Percentiles rank a stretch among this genome's conserved stretches.
phyloP scores from a whole-genome alignment of 2,888 invertebrate species.

The Sturmia bella region DNA sequence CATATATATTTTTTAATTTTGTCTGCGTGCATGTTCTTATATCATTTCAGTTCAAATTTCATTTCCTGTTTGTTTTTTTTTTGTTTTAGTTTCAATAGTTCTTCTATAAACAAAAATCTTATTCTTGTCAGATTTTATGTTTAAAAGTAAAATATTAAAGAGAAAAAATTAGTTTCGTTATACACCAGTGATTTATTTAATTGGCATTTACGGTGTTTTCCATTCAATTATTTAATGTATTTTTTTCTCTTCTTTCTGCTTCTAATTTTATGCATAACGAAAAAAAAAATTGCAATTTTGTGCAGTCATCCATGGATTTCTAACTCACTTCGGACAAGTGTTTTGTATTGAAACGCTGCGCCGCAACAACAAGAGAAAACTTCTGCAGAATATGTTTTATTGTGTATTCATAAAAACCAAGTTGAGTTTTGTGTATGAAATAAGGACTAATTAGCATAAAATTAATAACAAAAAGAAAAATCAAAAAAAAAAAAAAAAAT shows the following conservation, averaged over 20 bases:
- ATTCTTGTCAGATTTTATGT: conserved; percentile 12
- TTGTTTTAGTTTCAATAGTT: neutral
- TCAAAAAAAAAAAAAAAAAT: neutral
- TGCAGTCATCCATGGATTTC: conserved; percentile 63
- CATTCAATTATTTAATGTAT: conserved; percentile 41
- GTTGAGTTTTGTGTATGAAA: neutral
- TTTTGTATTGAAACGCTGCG: neutral
- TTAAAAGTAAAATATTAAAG: conserved; percentile 24
- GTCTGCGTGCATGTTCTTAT: neutral
- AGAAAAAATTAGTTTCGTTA: conserved; percentile 27
- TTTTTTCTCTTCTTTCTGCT: conserved; percentile 8
- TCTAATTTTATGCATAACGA: conserved; percentile 10
- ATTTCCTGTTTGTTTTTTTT: neutral
- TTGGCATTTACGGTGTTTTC: conserved; percentile 60
- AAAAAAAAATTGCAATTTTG: conserved; percentile 50
- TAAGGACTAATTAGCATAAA: conserved; percentile 62
- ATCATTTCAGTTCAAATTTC: neutral
- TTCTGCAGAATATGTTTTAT: neutral
- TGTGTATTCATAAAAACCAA: conserved; percentile 6
- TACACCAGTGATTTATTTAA: conserved; percentile 63
- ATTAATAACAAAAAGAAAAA: conserved; percentile 7
- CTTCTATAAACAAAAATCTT: conserved; percentile 31
- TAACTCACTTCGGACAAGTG: conserved; percentile 14
- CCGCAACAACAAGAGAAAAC: conserved; percentile 7
- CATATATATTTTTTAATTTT: neutral